These are phyloP conservation scores for Aphis gossypii DNA, from an alignment of 1,140 invertebrate species.

Conservation along the genomic window DNA sequence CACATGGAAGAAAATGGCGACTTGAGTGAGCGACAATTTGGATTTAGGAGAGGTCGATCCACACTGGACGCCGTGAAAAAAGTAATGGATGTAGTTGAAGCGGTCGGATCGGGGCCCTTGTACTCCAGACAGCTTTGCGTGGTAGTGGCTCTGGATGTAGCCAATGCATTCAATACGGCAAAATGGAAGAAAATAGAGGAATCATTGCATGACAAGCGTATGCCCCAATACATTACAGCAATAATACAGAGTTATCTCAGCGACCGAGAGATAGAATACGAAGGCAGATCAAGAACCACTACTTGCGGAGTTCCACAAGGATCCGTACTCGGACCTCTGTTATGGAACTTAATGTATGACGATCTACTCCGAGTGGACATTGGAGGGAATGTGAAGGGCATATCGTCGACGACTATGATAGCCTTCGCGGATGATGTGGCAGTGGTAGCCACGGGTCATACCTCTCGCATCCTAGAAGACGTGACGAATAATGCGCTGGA, in stretches of 20 bases:
- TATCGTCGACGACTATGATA: background rate
- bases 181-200: background rate
- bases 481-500: background rate
- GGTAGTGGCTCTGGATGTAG: background rate
- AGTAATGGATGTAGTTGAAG: background rate
- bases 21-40: conserved; percentile 21
- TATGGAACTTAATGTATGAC: conserved; percentile 50
- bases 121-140: background rate
- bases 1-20: background rate
- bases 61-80: conserved; percentile 27
- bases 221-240: background rate
- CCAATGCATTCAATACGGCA: background rate
- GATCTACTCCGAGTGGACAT: background rate
- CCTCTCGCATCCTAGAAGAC: background rate
- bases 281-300: background rate
- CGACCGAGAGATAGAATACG: background rate
- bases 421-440: background rate
- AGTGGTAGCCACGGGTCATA: background rate
- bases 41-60: conserved; percentile 27
- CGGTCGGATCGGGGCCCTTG: background rate
- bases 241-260: background rate
- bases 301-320: conserved; percentile 48
- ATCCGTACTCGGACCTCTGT: conserved; percentile 14
- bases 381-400: background rate
- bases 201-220: background rate